These are phyloP conservation scores for Parazoanthus darwini DNA, from an alignment of 92 coral and sea anemone species.

Conservation along the genomic window DNA sequence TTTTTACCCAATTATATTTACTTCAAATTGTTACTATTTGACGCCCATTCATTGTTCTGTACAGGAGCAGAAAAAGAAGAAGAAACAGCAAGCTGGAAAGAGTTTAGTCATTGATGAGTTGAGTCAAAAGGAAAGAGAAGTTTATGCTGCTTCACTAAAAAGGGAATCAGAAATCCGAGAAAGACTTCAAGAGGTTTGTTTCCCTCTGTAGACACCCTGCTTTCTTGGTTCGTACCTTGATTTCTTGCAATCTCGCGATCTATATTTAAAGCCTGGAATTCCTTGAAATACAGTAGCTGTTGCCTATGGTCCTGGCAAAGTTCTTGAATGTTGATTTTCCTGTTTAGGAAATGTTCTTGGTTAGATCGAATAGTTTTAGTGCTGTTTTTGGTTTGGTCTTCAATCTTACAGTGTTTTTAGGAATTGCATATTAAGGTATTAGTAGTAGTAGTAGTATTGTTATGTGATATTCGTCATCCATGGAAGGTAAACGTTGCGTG, in stretches of 20 bases:
- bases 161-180: slow-evolving; percentile 82
- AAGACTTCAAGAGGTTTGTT: slow-evolving; percentile 75
- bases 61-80: slow-evolving; percentile 78
- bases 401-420: too few species aligned
- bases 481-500: background rate
- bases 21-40: background rate
- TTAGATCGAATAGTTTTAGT: background rate
- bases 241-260: too few species aligned
- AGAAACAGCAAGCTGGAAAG: slow-evolving; percentile 73
- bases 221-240: too few species aligned
- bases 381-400: background rate
- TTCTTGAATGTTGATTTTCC: too few species aligned
- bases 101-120: slow-evolving; percentile 58
- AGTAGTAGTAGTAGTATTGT: too few species aligned
- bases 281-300: too few species aligned
- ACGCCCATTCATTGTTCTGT: background rate
- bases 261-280: too few species aligned
- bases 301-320: too few species aligned
- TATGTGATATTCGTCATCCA: background rate
- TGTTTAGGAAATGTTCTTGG: too few species aligned
- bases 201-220: too few species aligned
- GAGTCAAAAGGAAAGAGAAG: slow-evolving; percentile 88
- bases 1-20: background rate
- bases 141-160: slow-evolving; percentile 74
- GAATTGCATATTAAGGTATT: too few species aligned